Conservation (phyloP, 2,888 invertebrate species). For the Myopa tessellatipennis region DNA sequence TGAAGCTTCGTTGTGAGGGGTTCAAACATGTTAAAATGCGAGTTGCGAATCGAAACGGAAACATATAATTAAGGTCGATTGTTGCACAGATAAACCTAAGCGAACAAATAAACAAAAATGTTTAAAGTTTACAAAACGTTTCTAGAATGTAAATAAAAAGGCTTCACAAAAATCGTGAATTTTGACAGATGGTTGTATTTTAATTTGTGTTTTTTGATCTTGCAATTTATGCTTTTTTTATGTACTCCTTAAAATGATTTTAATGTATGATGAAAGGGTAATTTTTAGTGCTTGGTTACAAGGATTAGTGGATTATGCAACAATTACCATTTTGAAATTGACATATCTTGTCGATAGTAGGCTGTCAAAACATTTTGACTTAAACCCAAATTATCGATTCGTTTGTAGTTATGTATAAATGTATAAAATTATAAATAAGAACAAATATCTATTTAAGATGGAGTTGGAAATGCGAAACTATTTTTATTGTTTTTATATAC, state of each 20-base stretch:
- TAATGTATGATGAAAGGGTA: slow-evolving; percentile 58
- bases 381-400: slow-evolving; percentile 11
- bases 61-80: slow-evolving; percentile 48
- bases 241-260: slow-evolving; percentile 52
- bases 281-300: slow-evolving; percentile 53
- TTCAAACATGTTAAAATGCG: slow-evolving; percentile 59
- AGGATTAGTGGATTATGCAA: slow-evolving; percentile 43
- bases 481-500: too few species aligned
- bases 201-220: slow-evolving; percentile 63
- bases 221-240: slow-evolving; percentile 54
- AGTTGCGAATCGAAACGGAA: slow-evolving; percentile 44
- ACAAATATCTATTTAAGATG: too few species aligned
- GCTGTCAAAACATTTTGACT: slow-evolving; percentile 63
- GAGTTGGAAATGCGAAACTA: too few species aligned
- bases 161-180: slow-evolving; percentile 54
- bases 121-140: slow-evolving; percentile 42
- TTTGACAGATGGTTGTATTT: slow-evolving; percentile 66
- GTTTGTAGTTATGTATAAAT: too few species aligned
- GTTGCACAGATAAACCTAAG: slow-evolving; percentile 35
- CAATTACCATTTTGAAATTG: slow-evolving; percentile 51
- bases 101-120: slow-evolving; percentile 41
- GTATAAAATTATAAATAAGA: too few species aligned
- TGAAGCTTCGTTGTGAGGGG: slow-evolving; percentile 48
- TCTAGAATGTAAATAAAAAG: slow-evolving; percentile 37
- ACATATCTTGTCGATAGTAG: slow-evolving; percentile 51